These are phyloP conservation scores for Drosophila limbata DNA, from an alignment of 2,888 invertebrate species.

Conservation along the genomic window DNA sequence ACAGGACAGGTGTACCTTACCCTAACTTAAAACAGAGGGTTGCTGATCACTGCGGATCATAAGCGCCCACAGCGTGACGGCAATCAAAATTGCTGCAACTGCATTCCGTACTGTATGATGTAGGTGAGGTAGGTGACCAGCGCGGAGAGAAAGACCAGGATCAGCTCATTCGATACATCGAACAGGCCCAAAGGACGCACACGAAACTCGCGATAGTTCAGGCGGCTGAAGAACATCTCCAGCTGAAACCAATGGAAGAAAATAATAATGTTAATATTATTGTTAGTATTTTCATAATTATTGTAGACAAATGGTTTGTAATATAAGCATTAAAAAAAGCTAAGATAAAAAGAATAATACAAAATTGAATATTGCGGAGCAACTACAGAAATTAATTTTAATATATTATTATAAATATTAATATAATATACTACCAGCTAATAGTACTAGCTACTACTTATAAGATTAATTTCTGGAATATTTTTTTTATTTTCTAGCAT, in stretches of 20 bases:
- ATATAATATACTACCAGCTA: too few relatives aligned
- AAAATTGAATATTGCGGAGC: too few relatives aligned
- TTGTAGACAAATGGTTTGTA: too few relatives aligned
- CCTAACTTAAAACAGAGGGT: slow-evolving; percentile 37
- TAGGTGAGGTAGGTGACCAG: slow-evolving; percentile 71
- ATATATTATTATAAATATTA: too few relatives aligned
- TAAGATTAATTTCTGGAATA: too few relatives aligned
- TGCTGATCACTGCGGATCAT: slow-evolving; percentile 13
- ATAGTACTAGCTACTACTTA: too few relatives aligned
- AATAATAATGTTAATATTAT: background rate
- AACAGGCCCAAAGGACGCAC: slow-evolving; percentile 67
- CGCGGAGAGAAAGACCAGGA: slow-evolving; percentile 63
- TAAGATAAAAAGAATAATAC: too few relatives aligned
- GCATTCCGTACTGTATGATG: slow-evolving; percentile 53
- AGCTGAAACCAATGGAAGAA: slow-evolving; percentile 40
- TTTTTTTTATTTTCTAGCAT: too few relatives aligned
- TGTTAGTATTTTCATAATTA: too few relatives aligned
- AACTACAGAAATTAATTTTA: too few relatives aligned
- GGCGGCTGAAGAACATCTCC: slow-evolving; percentile 66
- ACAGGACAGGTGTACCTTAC: slow-evolving; percentile 57
- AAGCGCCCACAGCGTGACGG: slow-evolving; percentile 62
- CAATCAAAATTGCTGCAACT: slow-evolving; percentile 44
- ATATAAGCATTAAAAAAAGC: too few relatives aligned
- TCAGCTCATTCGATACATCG: slow-evolving; percentile 72
- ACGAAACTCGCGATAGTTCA: slow-evolving; percentile 63